Conservation (phyloP, 2,888 invertebrate genomes). For the Orchesellides sinensis region DNA sequence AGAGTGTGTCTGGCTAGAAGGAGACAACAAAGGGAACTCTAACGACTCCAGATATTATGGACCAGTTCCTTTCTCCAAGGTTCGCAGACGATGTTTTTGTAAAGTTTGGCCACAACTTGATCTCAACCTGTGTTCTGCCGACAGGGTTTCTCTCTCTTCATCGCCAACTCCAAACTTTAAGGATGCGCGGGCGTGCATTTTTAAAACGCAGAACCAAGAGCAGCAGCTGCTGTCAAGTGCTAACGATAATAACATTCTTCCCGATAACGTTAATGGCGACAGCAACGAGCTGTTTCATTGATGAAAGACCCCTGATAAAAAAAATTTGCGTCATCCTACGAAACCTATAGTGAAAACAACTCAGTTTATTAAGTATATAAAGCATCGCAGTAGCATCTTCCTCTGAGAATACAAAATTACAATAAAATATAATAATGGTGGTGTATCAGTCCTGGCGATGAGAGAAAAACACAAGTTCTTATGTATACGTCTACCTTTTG, state of each 20-base stretch:
- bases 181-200: background rate
- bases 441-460: background rate
- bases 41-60: constrained; percentile 89
- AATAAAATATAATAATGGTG: background rate
- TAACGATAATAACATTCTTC: background rate
- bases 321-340: background rate
- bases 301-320: constrained; percentile 8
- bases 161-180: constrained; percentile 3
- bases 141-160: background rate
- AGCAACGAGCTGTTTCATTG: constrained; percentile 30
- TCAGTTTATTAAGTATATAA: too few species aligned
- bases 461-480: background rate
- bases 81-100: constrained; percentile 88
- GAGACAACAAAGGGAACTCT: constrained; percentile 91
- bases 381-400: too few species aligned
- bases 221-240: background rate
- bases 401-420: background rate
- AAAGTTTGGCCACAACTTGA: constrained; percentile 84
- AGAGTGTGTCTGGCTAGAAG: constrained; percentile 94
- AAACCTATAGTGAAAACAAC: background rate
- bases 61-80: constrained; percentile 91
- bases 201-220: background rate
- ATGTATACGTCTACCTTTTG: background rate
- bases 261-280: constrained; percentile 13
- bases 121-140: constrained; percentile 2